Conservation (phyloP, 2,888 invertebrate genomes). For the Pyrrhopygopsis socrates region DNA sequence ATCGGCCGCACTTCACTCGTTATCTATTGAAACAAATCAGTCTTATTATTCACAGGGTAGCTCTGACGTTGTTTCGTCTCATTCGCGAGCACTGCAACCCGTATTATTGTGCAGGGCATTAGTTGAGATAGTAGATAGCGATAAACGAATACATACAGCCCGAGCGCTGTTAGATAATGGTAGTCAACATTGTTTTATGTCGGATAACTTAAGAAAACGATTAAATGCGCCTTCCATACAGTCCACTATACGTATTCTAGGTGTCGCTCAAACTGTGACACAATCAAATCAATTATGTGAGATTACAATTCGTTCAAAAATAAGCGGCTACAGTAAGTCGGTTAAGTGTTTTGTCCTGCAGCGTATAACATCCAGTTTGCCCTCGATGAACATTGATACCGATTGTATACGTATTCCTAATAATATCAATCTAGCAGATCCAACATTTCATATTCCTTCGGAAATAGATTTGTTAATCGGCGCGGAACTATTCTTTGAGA, state of each 20-base stretch:
- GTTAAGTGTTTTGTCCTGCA: constrained; percentile 24
- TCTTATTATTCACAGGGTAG: background rate
- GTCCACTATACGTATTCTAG: constrained; percentile 11
- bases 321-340: background rate
- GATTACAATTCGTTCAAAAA: constrained; percentile 15
- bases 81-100: background rate
- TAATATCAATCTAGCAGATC: constrained; percentile 68
- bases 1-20: background rate
- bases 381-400: constrained; percentile 33
- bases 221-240: constrained; percentile 25
- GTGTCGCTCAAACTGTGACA: constrained; percentile 1
- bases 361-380: constrained; percentile 52
- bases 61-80: background rate
- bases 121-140: constrained; percentile 30
- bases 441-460: constrained; percentile 48
- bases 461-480: constrained; percentile 66
- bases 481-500: constrained; percentile 30
- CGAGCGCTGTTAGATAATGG: constrained; percentile 15
- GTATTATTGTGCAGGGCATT: constrained; percentile 53
- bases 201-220: constrained; percentile 2
- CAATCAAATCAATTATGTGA: constrained; percentile 24
- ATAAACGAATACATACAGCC: constrained; percentile 17
- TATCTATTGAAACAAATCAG: background rate
- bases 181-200: constrained; percentile 21
- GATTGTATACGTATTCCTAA: constrained; percentile 42